Evolutionary conservation across 92 coral and sea anemone genomes (phyloP), one percentile per base, ranked within the genome.

Genomic region (Zoanthus gigantus): DNA sequence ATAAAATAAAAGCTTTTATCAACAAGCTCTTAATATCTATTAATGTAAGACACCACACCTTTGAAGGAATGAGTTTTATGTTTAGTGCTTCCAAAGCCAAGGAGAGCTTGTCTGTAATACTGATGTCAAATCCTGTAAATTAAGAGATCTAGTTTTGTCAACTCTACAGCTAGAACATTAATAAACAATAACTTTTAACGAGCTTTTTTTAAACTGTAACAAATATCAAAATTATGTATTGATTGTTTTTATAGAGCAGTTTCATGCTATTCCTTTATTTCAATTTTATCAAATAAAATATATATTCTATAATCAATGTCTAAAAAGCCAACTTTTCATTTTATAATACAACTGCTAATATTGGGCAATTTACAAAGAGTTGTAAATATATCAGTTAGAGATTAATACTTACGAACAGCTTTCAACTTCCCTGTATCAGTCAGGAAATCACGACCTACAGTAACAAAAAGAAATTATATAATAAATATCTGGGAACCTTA

Each of bases 371-470:
- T 54, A 9, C 11, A 54, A 54, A 7, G 7, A 54, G 2, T 66
- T 66, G 48, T 34, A 34, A 34, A 34, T 34, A 3, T 34, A 34
- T 1, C 42, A 34, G 3, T 34, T 34, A 34, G 42, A 34, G 1
- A 50, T 6, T 28, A 46, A 79, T 6, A 95, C 98, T 95, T 88
- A 95, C 98, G 69, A 77, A 93, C 66, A 37, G 98, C 96, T 87
- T 95, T 93, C 76, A 91, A 80, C 78, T 91, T 95, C 17, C 89
- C 71, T 42, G 34, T 66, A 29, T 90, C 79, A 32, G 82, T 85
- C 75, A 94, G 92, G 82, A 94, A 94, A 83, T 94, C 98, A 74
- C 98, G 98, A 79, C 98, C 98, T 94, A 65, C 34, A 63, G 68
- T 37, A 16, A 28, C 11, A 50, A 60, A 34, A 79, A 48, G 61